Percentiles rank a stretch among this genome's conserved stretches.
phyloP scores from a whole-genome alignment of 2,888 invertebrate species.

The Agrotis segetum region DNA sequence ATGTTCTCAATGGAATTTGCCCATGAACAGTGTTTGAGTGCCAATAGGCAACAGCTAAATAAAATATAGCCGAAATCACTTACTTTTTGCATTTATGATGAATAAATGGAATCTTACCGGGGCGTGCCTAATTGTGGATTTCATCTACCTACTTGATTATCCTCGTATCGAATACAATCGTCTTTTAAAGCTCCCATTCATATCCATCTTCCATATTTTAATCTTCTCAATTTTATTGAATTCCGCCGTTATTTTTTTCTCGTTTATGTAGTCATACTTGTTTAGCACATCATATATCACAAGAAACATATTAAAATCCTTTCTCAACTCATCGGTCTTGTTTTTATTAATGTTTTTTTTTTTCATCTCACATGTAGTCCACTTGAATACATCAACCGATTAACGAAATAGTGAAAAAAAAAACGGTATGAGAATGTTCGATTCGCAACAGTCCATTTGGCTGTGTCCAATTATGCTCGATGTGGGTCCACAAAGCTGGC shows the following conservation, averaged over 20 bases:
- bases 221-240: slow-evolving; percentile 16
- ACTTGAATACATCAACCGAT: slow-evolving; percentile 28
- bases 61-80: too few relatives aligned
- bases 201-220: not conserved
- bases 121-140: not conserved
- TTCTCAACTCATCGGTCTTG: slow-evolving; percentile 12
- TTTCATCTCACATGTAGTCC: slow-evolving; percentile 33
- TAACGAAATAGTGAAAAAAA: slow-evolving; percentile 49
- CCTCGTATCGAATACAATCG: not conserved
- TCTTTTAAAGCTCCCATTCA: not conserved
- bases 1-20: too few relatives aligned
- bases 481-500: slow-evolving; percentile 27
- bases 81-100: too few relatives aligned
- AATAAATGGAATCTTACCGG: not conserved
- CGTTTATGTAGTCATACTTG: slow-evolving; percentile 15
- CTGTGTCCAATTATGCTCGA: slow-evolving; percentile 58
- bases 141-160: not conserved
- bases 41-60: too few relatives aligned
- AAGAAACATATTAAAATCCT: slow-evolving; percentile 33
- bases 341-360: slow-evolving; percentile 36
- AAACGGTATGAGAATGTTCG: slow-evolving; percentile 31
- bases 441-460: slow-evolving; percentile 65
- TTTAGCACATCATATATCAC: slow-evolving; percentile 31
- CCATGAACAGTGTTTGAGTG: not conserved
- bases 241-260: not conserved